Conservation (phyloP, 2,888 invertebrate species). For the Elmis aenea region DNA sequence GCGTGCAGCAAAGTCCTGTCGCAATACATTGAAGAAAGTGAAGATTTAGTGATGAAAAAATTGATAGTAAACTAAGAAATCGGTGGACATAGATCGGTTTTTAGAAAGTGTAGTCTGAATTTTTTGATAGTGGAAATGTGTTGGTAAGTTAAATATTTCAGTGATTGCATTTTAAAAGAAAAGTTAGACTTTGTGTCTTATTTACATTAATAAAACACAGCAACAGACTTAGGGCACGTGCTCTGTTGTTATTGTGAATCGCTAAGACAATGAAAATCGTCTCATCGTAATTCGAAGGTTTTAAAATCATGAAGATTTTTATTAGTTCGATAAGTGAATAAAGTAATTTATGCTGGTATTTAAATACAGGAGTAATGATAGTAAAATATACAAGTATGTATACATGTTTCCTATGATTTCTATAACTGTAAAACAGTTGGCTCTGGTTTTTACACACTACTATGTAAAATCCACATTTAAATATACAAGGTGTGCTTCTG, state of each 20-base stretch:
- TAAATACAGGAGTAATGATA: slow-evolving; percentile 43
- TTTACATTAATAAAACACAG: slow-evolving; percentile 6
- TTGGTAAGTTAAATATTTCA: slow-evolving; percentile 15
- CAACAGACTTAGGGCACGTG: slow-evolving; percentile 29
- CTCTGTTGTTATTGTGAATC: slow-evolving; percentile 26
- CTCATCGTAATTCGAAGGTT: slow-evolving; percentile 18
- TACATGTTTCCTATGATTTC: slow-evolving; percentile 44
- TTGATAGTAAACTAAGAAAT: slow-evolving; percentile 5
- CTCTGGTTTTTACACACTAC: slow-evolving; percentile 32
- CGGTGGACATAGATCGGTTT: slow-evolving; percentile 4
- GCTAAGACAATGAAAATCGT: slow-evolving; percentile 11
- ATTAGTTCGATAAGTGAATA: slow-evolving; percentile 39
- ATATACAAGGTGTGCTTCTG: no score
- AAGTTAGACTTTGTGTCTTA: slow-evolving; percentile 1
- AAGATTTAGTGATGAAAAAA: slow-evolving; percentile 14
- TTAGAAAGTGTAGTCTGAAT: slow-evolving; percentile 10
- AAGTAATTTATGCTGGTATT: slow-evolving; percentile 46
- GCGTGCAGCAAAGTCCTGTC: slow-evolving; percentile 89
- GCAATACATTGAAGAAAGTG: slow-evolving; percentile 67
- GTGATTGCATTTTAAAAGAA: slow-evolving; percentile 13
- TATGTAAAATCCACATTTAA: no score
- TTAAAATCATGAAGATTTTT: slow-evolving; percentile 26
- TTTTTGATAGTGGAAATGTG: slow-evolving; percentile 19
- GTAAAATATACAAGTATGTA: slow-evolving; percentile 42
- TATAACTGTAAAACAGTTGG: slow-evolving; percentile 36